Conservation (phyloP, 2,888 invertebrate species). For the Agrochola lota region DNA sequence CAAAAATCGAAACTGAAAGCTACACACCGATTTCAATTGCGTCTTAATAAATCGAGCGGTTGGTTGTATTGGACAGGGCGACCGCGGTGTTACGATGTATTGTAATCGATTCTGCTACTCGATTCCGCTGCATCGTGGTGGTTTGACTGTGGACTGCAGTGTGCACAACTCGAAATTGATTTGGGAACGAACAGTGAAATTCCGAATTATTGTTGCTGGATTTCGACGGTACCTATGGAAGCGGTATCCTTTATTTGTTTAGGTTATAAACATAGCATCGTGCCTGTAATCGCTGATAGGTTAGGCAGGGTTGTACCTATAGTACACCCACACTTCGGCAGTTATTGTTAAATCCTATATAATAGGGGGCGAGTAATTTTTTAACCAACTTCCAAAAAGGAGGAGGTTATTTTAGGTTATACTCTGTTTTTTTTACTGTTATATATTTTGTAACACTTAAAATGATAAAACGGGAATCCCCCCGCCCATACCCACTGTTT, state of each 20-base stretch:
- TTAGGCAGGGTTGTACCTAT: neutral
- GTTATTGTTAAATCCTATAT: neutral
- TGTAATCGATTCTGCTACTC: constrained; percentile 72
- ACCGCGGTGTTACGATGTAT: constrained; percentile 67
- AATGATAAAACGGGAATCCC: constrained; percentile 28
- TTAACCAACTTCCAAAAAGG: no score
- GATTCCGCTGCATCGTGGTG: constrained; percentile 68
- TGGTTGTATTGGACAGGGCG: constrained; percentile 63
- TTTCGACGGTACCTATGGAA: neutral
- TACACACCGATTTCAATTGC: constrained; percentile 67
- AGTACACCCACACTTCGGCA: no score
- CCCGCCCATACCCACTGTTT: constrained; percentile 10
- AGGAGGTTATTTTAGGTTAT: neutral
- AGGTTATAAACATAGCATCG: neutral
- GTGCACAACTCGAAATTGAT: constrained; percentile 52
- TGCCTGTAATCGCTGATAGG: neutral
- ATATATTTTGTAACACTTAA: neutral
- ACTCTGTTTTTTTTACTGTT: neutral
- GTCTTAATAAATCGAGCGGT: constrained; percentile 70
- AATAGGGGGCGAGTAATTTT: no score
- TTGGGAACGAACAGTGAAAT: constrained; percentile 44
- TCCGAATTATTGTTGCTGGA: constrained; percentile 33
- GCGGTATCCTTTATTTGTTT: neutral
- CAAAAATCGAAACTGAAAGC: constrained; percentile 55
- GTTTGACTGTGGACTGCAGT: constrained; percentile 55